phyloP scores from a whole-genome alignment of 2,888 invertebrate genomes.

The Creontiades dilutus region DNA sequence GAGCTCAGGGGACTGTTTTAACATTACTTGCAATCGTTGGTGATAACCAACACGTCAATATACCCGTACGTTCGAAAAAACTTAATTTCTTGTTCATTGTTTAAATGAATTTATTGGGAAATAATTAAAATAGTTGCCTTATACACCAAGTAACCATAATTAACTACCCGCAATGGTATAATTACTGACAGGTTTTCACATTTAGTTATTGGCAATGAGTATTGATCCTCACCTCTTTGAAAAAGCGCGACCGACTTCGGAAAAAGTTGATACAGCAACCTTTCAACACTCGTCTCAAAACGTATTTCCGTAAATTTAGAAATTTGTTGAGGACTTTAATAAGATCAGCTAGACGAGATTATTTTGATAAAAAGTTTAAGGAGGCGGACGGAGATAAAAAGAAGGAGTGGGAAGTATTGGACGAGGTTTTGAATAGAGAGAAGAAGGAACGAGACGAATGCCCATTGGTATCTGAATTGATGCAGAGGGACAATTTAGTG shows the following conservation, averaged over 20 bases:
- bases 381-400: background rate
- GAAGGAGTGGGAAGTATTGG: slow-evolving; percentile 15
- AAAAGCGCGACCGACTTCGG: background rate
- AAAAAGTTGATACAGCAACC: background rate
- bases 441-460: background rate
- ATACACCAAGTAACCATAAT: too few relatives aligned
- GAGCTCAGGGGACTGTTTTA: too few relatives aligned
- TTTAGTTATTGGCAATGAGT: too few relatives aligned
- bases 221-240: too few relatives aligned
- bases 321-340: slow-evolving; percentile 10
- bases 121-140: too few relatives aligned
- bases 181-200: too few relatives aligned
- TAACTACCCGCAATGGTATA: too few relatives aligned
- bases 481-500: background rate
- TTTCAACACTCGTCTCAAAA: slow-evolving; percentile 6
- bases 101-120: too few relatives aligned
- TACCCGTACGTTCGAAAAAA: too few relatives aligned
- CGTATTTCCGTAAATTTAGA: slow-evolving; percentile 9
- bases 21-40: too few relatives aligned
- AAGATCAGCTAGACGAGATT: background rate
- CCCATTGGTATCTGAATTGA: background rate
- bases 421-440: background rate
- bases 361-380: background rate
- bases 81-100: too few relatives aligned
- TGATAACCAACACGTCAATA: too few relatives aligned